Conservation (phyloP, 2,113 vertebrate genomes). For the Archilochus colubris region DNA sequence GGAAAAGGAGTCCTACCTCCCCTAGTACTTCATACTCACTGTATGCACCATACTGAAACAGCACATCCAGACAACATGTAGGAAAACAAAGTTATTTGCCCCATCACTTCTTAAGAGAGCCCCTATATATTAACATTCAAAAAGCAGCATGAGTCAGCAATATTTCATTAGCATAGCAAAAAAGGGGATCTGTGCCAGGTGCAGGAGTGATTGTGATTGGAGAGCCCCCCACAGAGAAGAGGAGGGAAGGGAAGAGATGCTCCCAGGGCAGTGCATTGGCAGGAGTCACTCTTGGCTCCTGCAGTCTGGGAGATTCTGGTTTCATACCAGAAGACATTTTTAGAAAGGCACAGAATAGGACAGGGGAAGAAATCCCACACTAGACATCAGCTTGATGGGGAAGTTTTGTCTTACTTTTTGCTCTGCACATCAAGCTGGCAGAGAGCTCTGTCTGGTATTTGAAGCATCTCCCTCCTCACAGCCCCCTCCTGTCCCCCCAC, state of each 20-base stretch:
- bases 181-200: rapidly evolving
- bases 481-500: rapidly evolving
- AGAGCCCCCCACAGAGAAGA: neutral
- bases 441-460: neutral
- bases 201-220: neutral
- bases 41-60: neutral
- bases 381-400: neutral
- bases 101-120: neutral
- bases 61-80: neutral
- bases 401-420: neutral
- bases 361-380: neutral
- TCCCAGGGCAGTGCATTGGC: neutral
- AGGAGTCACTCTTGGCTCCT: neutral
- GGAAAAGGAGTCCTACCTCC: neutral
- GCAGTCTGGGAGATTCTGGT: rapidly evolving
- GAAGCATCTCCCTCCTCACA: neutral
- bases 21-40: neutral
- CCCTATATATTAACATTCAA: neutral
- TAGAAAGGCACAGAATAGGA: conserved; percentile 17
- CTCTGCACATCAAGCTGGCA: neutral
- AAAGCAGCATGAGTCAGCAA: neutral
- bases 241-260: neutral
- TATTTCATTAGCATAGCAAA: neutral
- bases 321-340: neutral
- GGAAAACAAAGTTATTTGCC: neutral